Evolutionary conservation across 1,140 invertebrate species (phyloP), one percentile per base, ranked within the genome.

Genomic region (Drosophila repletoides): DNA sequence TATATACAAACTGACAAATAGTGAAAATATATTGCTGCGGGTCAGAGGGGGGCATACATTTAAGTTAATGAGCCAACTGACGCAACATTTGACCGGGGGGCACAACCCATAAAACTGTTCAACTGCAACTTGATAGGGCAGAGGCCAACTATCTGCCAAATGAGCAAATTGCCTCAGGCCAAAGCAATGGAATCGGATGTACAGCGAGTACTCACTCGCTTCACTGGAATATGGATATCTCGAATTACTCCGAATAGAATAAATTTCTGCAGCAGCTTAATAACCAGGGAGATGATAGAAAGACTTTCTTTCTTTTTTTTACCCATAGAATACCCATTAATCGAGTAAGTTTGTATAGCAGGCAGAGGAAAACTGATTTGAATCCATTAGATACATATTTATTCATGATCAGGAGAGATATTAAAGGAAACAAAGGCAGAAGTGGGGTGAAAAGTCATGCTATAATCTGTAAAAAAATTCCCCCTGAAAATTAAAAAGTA

Each of bases 71-170:
- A 45, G 56, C 12, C 28, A 56, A 55, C 34, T 41, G 34, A 10
- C 9, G 34, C 12, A 52, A 7, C 17, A 21, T 31, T 41, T 41
- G 14, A 41, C 36, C 24, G 15, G 14, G n/a, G 19, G 21, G 38
- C 38, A 41, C 19, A 22, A 24, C 4, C 19, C 3, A 55, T 26
- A 12, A 19, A 21, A 14, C 14, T 15, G 28, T 12, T 24, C 5
- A 31, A 40, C 17, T 58, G 63, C 26, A 49, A 66, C 28, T 34
- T 4, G 53, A 51, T 49, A 59, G 28, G 24, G 5, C 6, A 22
- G 14, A 7, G 34, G 29, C 12, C 22, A 69, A 64, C 66, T 69
- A 64, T 69, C 56, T 56, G 66, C 49, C 29, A 64, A 63, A 69
- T 63, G 41, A 26, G 49, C 17, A 64, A 49, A 22, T 6, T 34